phyloP scores from a whole-genome alignment of 2,797 vertebrate species.

The Mus caroli region DNA sequence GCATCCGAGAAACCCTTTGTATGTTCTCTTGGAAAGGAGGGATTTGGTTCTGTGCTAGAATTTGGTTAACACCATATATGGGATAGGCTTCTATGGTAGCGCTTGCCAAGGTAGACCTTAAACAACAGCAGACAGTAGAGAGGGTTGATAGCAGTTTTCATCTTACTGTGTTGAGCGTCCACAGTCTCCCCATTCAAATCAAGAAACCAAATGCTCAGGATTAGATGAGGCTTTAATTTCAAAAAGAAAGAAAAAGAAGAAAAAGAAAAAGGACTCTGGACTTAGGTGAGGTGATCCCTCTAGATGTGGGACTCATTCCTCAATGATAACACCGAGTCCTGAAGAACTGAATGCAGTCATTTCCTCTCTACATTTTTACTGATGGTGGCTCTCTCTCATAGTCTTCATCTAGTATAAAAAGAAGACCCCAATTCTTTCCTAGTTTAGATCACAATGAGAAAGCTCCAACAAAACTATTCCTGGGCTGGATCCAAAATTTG shows the following conservation, averaged over 20 bases:
- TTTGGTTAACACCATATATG: background rate
- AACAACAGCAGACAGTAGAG: background rate
- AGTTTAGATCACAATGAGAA: background rate
- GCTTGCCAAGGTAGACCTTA: background rate
- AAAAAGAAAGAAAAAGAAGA: background rate
- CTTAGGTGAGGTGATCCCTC: background rate
- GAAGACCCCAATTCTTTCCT: background rate
- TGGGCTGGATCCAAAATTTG: constrained; percentile 8
- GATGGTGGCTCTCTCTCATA: background rate
- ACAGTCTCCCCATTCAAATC: background rate
- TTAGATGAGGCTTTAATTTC: background rate
- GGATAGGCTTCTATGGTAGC: background rate
- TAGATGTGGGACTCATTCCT: background rate
- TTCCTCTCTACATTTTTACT: background rate
- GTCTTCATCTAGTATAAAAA: background rate
- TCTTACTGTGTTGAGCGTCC: background rate
- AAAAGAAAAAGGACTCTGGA: background rate
- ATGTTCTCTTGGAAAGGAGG: constrained; percentile 39
- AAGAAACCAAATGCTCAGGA: background rate
- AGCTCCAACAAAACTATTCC: background rate
- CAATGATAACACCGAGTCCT: background rate
- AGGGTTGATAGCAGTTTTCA: too few relatives aligned
- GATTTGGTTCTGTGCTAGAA: constrained; percentile 36
- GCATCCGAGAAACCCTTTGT: constrained; percentile 53
- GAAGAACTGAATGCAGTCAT: background rate